These are phyloP conservation scores for Lanistes nyassanus DNA, from an alignment of 1,140 invertebrate genomes.

Conservation along the genomic window DNA sequence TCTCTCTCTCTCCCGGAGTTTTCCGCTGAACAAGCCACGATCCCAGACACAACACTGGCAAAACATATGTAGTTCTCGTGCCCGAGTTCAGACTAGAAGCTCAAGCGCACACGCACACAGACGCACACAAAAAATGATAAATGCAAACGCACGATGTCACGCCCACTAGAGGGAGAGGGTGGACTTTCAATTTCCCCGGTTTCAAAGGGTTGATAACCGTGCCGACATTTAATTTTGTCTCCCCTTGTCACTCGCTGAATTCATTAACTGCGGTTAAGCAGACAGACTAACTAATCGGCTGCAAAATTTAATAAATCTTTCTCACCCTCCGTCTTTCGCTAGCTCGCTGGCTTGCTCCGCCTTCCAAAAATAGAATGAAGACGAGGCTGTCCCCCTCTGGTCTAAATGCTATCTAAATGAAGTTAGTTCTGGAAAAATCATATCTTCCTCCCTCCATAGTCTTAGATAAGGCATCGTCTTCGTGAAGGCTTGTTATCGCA, in stretches of 20 bases:
- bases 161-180: background rate
- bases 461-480: no score
- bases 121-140: conserved; percentile 3
- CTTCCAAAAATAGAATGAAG: background rate
- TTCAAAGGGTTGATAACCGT: conserved; percentile 12
- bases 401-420: no score
- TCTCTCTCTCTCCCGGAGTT: no score
- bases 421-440: no score
- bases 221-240: conserved; percentile 21
- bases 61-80: no score
- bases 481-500: no score
- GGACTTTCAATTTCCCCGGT: conserved; percentile 20
- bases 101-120: background rate
- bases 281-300: background rate
- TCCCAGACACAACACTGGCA: no score
- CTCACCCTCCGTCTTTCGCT: background rate
- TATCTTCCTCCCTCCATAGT: no score
- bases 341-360: no score
- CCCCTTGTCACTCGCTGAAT: conserved; percentile 22
- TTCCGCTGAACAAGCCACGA: no score
- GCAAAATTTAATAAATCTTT: conserved; percentile 12
- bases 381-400: background rate
- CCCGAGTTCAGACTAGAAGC: no score
- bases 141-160: background rate
- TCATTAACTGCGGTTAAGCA: conserved; percentile 18